Evolutionary conservation across 2,888 invertebrate species (phyloP), one percentile per base, ranked within the genome.

Genomic region (Drosophila kambysellisi): DNA sequence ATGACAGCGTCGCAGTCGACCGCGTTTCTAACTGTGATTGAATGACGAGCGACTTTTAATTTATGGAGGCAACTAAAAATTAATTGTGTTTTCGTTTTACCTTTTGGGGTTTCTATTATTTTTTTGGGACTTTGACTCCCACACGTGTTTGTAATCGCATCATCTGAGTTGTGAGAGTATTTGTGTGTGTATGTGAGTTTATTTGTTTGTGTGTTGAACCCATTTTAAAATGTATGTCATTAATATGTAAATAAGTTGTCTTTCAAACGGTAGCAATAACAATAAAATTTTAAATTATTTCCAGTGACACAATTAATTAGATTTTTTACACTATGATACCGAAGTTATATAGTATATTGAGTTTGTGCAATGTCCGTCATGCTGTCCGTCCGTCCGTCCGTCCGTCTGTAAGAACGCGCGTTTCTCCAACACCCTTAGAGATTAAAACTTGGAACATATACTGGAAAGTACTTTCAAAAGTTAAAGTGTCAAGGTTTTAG

Each of bases 51-150:
- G 81, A 62, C 79, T 74, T 81, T 77, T 81, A 88, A 85, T 88
- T 85, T 88, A 85, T 85, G 76, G 88, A 81, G 73, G 71, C 71
- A 79, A 84, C 82, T 79, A 75, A 64, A 83, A 83, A 79, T 77
- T 74, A 77, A 81, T 83, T 85, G 76, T 57, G 62, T 70, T 68
- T 74, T 74, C 65, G 46, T 35, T 78, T 54, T 70, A 52, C 43
- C 60, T 70, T 80, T 69, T 65, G 58, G 62, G 53, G 53, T 58
- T 70, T 35, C 11, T 57, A 60, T 61, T 29, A 37, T 67, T 60
- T 74, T 70, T 63, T 54, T 66, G n/a, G n/a, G n/a, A 62, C 74
- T 64, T 66, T 56, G 39, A 41, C 58, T 57, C 48, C 53, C 74
- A 76, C 87, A 84, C 80, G 82, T 80, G 87, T 73, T 51, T 64